Evolutionary conservation across 2,797 vertebrate genomes (phyloP), one percentile per base, ranked within the genome.

Genomic region (Tenualosa thibaudeaui): DNA sequence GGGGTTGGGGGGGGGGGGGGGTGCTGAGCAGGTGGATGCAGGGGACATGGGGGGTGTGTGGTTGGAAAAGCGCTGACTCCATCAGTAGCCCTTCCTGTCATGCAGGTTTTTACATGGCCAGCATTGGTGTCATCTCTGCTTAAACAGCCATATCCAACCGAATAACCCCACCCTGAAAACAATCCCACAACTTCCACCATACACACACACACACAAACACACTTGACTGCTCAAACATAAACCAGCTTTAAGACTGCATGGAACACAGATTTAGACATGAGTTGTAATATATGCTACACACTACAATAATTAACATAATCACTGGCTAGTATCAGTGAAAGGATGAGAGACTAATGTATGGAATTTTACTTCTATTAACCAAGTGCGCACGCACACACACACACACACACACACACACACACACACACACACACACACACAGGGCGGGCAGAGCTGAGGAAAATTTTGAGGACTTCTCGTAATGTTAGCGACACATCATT

Each of bases 91-190:
- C 96, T 46, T 7, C 46, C 46, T 97, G 96, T 98, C 97, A 97
- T 96, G 96, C 96, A 15, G 96, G 96, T 97, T 97, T 98, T 98
- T 98, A 96, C 96, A 96, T 96, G 95, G 96, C 96, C 93, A 96
- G 96, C 96, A 96, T 26, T 75, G 82, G 95, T 97, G 97, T 97
- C 97, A 97, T 97, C 97, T 95, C 94, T 91, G 92, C 95, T 96
- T 94, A 96, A 96, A 75, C 31, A 75, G 86, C 19, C 85, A 62
- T 96, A 96, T 13, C 12, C 51, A 53, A 53, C 51, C 51, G 15
- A 13, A 53, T 53, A 13, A 51, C 50, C 65, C 26, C n/a, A 71
- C 10, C 26, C 13, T 31, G 43, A 75, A 31, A 24, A 31, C 62
- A 65, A 12, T 9, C 22, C 22, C 58, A 62, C 62, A 65, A 26